These are phyloP conservation scores for Adelges cooleyi DNA, from an alignment of 1,140 invertebrate genomes.

Conservation along the genomic window DNA sequence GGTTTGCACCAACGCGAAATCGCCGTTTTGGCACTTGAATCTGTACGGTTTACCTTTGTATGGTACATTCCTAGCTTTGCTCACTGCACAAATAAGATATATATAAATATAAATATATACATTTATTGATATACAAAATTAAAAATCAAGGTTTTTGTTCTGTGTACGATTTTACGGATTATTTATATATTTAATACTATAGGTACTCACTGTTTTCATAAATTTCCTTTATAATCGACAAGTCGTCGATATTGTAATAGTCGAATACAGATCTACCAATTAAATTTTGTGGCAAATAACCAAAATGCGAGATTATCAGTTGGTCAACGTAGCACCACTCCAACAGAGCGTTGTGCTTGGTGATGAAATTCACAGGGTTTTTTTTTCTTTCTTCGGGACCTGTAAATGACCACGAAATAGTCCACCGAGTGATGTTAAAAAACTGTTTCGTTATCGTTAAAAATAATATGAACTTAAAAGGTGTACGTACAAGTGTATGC, in stretches of 20 bases:
- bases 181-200: too few species aligned
- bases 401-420: background rate
- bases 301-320: constrained; percentile 66
- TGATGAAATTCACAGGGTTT: constrained; percentile 53
- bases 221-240: constrained; percentile 62
- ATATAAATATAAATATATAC: background rate
- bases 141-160: too few species aligned
- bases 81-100: background rate
- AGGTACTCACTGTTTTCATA: constrained; percentile 63
- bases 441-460: background rate
- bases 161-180: too few species aligned
- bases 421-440: too few species aligned
- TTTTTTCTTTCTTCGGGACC: constrained; percentile 3
- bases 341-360: constrained; percentile 61
- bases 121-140: too few species aligned
- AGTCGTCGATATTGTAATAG: constrained; percentile 78
- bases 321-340: constrained; percentile 51
- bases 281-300: constrained; percentile 80
- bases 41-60: constrained; percentile 62
- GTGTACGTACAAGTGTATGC: constrained; percentile 35
- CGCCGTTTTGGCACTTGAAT: constrained; percentile 72
- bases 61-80: constrained; percentile 33
- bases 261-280: constrained; percentile 68
- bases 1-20: constrained; percentile 69
- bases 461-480: background rate